phyloP scores from a whole-genome alignment of 2,888 invertebrate genomes.

The Microctonus hyperodae region DNA sequence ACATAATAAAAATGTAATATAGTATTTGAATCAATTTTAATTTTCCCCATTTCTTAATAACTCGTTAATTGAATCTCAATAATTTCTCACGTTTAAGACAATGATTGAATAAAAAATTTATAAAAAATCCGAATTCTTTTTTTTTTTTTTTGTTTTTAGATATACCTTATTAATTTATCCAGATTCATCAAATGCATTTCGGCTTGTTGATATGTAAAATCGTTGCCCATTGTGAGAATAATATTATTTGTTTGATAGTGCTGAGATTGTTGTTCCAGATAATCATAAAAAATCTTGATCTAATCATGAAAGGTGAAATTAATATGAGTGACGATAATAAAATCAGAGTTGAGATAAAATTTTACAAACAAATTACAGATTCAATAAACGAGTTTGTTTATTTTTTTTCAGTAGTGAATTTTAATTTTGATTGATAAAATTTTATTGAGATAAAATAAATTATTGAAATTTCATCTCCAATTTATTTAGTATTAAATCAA shows the following conservation, averaged over 20 bases:
- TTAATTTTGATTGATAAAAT: too few relatives aligned
- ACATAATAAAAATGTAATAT: too few relatives aligned
- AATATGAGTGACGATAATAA: not conserved
- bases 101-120: not conserved
- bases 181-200: slow-evolving; percentile 81
- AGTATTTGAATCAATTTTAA: too few relatives aligned
- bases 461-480: too few relatives aligned
- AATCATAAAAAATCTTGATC: slow-evolving; percentile 64
- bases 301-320: too few relatives aligned
- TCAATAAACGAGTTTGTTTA: slow-evolving; percentile 4
- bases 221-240: slow-evolving; percentile 89
- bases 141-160: not conserved
- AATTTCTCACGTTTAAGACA: slow-evolving; percentile 23
- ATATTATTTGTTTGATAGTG: slow-evolving; percentile 76
- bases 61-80: slow-evolving; percentile 37
- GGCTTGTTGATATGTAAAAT: slow-evolving; percentile 88
- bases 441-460: too few relatives aligned
- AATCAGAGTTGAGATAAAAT: not conserved
- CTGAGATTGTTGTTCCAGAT: slow-evolving; percentile 67
- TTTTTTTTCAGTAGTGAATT: too few relatives aligned
- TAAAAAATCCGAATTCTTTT: not conserved
- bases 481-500: too few relatives aligned
- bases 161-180: slow-evolving; percentile 82
- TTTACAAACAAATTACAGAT: not conserved
- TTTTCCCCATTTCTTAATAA: too few relatives aligned